Percentiles rank a stretch among this genome's conserved stretches.
phyloP scores from a whole-genome alignment of 2,797 vertebrate species.

The Poeciliopsis gracilis region DNA sequence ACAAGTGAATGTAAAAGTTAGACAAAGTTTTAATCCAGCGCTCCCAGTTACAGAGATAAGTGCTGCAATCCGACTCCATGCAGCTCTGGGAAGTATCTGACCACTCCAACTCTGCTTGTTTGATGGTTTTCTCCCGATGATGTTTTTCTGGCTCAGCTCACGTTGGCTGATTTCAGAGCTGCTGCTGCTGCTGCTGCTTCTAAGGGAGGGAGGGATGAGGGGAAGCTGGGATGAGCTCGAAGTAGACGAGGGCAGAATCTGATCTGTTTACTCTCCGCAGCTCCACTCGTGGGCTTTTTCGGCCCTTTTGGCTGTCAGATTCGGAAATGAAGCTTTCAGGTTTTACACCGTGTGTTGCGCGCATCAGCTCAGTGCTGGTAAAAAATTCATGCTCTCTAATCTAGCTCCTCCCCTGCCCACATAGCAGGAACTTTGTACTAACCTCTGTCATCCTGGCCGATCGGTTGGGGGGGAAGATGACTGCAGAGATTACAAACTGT shows the following conservation, averaged over 20 bases:
- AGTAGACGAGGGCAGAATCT: constrained; percentile 55
- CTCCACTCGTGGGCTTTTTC: constrained; percentile 47
- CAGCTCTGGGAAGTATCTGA: constrained; percentile 67
- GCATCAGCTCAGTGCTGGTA: constrained; percentile 44
- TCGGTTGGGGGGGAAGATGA: constrained; percentile 20
- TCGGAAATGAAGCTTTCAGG: constrained; percentile 62
- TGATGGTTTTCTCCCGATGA: constrained; percentile 73
- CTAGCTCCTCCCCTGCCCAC: constrained; percentile 47
- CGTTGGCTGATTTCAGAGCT: constrained; percentile 60
- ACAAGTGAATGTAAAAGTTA: constrained; percentile 39
- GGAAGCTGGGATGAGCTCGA: constrained; percentile 49
- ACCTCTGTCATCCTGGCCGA: constrained; percentile 54
- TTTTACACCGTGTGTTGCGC: constrained; percentile 24
- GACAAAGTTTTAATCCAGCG: constrained; percentile 45
- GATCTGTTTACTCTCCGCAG: constrained; percentile 68
- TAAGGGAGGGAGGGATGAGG: constrained; percentile 52
- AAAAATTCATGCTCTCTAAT: constrained; percentile 59
- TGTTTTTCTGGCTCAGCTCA: constrained; percentile 63
- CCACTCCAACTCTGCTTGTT: constrained; percentile 59
- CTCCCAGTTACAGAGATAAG: constrained; percentile 60
- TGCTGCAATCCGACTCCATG: constrained; percentile 58
- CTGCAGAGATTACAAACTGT: constrained; percentile 54
- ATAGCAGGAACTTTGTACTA: constrained; percentile 33
- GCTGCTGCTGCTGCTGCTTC: constrained; percentile 45
- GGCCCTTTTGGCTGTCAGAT: constrained; percentile 62